These are phyloP conservation scores for Danionella dracula DNA, from an alignment of 2,797 vertebrate genomes.

Conservation along the genomic window DNA sequence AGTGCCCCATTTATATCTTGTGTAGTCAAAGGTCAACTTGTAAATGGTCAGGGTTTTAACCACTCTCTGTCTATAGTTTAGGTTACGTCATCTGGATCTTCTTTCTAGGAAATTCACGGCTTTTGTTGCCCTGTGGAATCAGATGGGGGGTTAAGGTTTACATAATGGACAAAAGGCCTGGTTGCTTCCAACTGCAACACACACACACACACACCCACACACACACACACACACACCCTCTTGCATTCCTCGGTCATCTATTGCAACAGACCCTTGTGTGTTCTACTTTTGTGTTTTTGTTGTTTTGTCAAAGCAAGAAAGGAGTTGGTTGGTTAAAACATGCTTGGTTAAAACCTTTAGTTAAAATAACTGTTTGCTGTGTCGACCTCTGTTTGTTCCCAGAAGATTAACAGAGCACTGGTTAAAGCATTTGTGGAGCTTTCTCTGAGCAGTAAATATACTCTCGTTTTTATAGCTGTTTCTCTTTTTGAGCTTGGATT, in stretches of 20 bases:
- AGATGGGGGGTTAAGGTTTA: constrained; percentile 45
- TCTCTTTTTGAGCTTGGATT: constrained; percentile 39
- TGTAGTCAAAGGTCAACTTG: constrained; percentile 27
- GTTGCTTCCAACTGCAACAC: constrained; percentile 32
- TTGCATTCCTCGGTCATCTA: constrained; percentile 20
- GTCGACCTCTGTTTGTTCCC: not conserved
- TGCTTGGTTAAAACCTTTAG: no score
- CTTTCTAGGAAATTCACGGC: constrained; percentile 35
- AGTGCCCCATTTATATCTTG: constrained; percentile 2
- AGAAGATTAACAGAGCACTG: constrained; percentile 32
- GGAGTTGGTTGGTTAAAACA: no score
- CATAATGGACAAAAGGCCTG: constrained; percentile 35
- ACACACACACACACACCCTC: constrained; percentile 2
- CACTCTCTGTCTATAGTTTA: constrained; percentile 22
- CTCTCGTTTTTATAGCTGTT: constrained; percentile 70
- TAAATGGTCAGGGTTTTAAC: constrained; percentile 31
- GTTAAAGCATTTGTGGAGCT: constrained; percentile 44
- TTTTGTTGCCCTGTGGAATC: constrained; percentile 23
- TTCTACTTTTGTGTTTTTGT: not conserved
- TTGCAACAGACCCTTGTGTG: constrained; percentile 6
- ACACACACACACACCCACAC: not conserved
- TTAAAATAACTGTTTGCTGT: no score
- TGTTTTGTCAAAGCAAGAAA: no score
- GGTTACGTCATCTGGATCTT: not conserved
- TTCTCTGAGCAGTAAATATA: constrained; percentile 72